phyloP scores from a whole-genome alignment of 2,888 invertebrate genomes.

The Zootermopsis nevadensis region DNA sequence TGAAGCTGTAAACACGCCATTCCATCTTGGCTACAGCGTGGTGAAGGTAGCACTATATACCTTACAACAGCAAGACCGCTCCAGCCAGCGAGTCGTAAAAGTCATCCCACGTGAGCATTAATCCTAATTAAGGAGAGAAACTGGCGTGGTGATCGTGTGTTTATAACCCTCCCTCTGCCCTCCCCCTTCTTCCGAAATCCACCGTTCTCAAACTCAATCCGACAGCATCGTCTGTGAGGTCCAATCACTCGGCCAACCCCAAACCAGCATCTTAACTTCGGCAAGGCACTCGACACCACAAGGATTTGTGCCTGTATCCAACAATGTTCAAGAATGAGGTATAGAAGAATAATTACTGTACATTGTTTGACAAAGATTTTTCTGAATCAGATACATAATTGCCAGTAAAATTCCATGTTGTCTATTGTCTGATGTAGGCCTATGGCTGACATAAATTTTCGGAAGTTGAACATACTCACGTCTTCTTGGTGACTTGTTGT shows the following conservation, averaged over 20 bases:
- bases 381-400: no score
- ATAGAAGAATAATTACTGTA: no score
- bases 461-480: no score
- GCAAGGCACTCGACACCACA: neutral
- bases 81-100: constrained; percentile 60
- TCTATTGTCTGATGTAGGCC: no score
- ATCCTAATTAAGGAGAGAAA: constrained; percentile 62
- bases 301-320: neutral
- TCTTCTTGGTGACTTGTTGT: no score
- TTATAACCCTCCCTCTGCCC: constrained; percentile 12
- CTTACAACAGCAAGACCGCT: neutral
- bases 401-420: no score
- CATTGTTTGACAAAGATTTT: no score
- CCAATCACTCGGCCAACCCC: constrained; percentile 20
- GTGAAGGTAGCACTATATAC: constrained; percentile 53
- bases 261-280: constrained; percentile 38
- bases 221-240: constrained; percentile 28
- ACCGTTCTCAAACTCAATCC: neutral
- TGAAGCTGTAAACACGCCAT: constrained; percentile 55
- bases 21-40: constrained; percentile 49
- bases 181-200: no score
- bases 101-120: constrained; percentile 63
- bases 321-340: no score
- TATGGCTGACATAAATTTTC: no score
- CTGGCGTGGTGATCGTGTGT: constrained; percentile 36